phyloP scores from a whole-genome alignment of 64 coral and sea anemone species.

The Astreopora myriophthalma region DNA sequence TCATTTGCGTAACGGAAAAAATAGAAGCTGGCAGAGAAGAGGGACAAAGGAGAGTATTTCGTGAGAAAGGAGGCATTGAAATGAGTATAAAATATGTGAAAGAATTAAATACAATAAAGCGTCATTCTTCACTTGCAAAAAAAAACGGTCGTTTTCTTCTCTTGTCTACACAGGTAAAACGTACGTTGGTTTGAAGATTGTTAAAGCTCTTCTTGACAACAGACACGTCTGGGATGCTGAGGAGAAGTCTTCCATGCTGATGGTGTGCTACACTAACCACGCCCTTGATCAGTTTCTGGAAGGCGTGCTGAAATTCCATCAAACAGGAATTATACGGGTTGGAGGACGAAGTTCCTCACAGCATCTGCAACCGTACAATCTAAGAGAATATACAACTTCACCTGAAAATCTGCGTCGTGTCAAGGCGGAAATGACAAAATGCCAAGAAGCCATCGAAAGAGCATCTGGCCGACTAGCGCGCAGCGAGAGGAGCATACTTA shows the following conservation, averaged over 20 bases:
- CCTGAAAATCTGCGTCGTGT: constrained; percentile 22
- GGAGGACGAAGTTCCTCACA: constrained; percentile 80
- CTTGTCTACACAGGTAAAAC: constrained; percentile 66
- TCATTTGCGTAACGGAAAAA: too few species aligned
- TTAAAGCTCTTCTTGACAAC: constrained; percentile 71
- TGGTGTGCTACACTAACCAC: constrained; percentile 89
- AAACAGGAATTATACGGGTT: constrained; percentile 56
- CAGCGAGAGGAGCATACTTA: not conserved
- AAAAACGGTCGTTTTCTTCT: not conserved
- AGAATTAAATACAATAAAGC: too few species aligned
- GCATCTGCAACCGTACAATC: constrained; percentile 50
- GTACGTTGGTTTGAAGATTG: constrained; percentile 73
- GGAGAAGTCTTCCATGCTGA: constrained; percentile 52
- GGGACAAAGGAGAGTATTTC: too few species aligned
- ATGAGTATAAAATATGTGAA: too few species aligned
- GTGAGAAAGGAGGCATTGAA: too few species aligned
- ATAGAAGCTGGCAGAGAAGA: not conserved
- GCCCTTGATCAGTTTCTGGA: constrained; percentile 90
- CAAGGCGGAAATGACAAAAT: constrained; percentile 39
- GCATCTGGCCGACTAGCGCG: not conserved
- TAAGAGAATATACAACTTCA: constrained; percentile 25
- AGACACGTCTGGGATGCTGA: constrained; percentile 50
- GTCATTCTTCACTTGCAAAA: not conserved
- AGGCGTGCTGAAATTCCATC: constrained; percentile 75
- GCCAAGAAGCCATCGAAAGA: constrained; percentile 40